A percentile compares a stretch with the other conserved stretches of the same genome.
Conservation (phyloP, 2,888 invertebrate genomes). For the Agrochola macilenta region DNA sequence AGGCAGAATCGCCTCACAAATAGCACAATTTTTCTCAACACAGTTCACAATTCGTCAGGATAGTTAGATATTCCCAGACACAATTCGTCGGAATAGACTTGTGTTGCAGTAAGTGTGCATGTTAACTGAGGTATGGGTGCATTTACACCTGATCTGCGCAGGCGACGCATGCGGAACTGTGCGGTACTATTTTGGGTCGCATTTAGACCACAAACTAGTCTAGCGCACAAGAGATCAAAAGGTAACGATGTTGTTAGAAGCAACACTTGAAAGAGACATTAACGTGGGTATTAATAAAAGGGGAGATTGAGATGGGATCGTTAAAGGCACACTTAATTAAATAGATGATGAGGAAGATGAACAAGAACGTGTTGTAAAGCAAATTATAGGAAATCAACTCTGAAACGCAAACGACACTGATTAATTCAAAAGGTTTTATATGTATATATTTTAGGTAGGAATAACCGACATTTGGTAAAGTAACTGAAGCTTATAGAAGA, state of each 20-base stretch:
- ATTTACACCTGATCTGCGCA: slow-evolving; percentile 86
- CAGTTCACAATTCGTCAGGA: slow-evolving; percentile 24
- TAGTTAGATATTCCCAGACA: too few relatives aligned
- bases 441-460: not conserved
- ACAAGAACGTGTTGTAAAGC: not conserved
- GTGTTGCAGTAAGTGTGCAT: slow-evolving; percentile 64
- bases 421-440: not conserved
- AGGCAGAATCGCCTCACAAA: slow-evolving; percentile 32
- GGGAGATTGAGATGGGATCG: not conserved
- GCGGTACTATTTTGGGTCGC: slow-evolving; percentile 84
- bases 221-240: slow-evolving; percentile 86
- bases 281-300: slow-evolving; percentile 21
- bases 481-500: too few relatives aligned
- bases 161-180: slow-evolving; percentile 86
- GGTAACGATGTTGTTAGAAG: slow-evolving; percentile 77
- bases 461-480: not conserved
- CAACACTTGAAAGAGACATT: slow-evolving; percentile 66
- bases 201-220: slow-evolving; percentile 87
- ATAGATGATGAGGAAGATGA: not conserved
- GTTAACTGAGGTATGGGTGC: slow-evolving; percentile 73
- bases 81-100: slow-evolving; percentile 53
- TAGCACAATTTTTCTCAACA: slow-evolving; percentile 36
- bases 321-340: not conserved
- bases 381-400: not conserved
- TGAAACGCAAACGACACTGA: not conserved